A percentile compares a stretch with the other conserved stretches of the same genome.
Conservation (phyloP, 2,797 vertebrate genomes). For the Onychomys torridus region DNA sequence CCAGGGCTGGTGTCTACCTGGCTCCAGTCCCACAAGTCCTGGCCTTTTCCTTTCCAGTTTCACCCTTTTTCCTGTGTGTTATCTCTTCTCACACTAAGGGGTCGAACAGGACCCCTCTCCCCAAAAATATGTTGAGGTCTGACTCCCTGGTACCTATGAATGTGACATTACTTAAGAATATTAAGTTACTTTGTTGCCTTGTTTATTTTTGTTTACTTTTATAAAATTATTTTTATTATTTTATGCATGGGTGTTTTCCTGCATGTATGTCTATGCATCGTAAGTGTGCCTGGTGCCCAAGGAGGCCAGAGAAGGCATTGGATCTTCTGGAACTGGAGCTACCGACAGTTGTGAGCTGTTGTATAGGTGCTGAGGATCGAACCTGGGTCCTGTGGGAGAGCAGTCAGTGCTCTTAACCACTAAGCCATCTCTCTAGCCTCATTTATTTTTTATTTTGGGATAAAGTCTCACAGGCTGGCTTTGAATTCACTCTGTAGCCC, state of each 20-base stretch:
- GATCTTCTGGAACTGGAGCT: neutral
- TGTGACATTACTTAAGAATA: neutral
- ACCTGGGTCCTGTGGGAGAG: neutral
- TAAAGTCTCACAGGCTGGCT: neutral
- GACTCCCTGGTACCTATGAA: neutral
- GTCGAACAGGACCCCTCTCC: neutral
- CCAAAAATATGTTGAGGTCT: neutral
- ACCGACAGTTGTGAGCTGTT: neutral
- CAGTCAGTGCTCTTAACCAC: neutral
- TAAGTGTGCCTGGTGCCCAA: neutral
- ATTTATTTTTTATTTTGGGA: neutral
- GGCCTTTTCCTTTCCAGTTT: neutral
- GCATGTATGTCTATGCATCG: too few relatives aligned
- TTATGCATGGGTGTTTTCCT: neutral
- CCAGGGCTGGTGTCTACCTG: neutral
- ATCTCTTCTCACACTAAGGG: conserved; percentile 6
- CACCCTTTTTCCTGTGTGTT: neutral
- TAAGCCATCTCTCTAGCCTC: neutral
- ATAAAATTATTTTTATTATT: neutral
- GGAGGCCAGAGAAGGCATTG: neutral
- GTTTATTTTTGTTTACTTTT: neutral
- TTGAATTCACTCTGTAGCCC: neutral
- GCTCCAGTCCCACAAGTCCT: neutral
- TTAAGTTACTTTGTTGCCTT: neutral
- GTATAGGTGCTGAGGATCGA: neutral